phyloP scores from a whole-genome alignment of 2,797 vertebrate genomes.

The Myioborus melanocephalus region DNA sequence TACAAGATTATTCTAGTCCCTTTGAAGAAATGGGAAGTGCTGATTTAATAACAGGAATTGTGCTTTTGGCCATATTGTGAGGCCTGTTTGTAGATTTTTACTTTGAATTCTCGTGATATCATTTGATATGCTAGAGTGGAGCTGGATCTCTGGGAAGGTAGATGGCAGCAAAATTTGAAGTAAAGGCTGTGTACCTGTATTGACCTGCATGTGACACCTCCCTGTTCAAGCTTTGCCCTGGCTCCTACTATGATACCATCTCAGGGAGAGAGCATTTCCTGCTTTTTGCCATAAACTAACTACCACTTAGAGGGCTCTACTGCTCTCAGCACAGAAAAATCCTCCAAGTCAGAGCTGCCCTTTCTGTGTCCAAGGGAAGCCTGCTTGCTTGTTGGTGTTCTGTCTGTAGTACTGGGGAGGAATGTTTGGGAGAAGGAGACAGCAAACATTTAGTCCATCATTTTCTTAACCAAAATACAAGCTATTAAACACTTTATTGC shows the following conservation, averaged over 20 bases:
- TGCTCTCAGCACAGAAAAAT: background rate
- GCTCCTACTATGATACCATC: background rate
- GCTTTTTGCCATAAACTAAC: no score
- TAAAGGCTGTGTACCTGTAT: background rate
- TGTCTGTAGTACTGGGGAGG: accelerated
- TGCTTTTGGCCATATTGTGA: background rate
- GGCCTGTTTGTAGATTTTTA: background rate
- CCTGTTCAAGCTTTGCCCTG: background rate
- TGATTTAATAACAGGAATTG: background rate
- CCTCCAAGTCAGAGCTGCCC: background rate
- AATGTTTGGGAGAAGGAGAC: background rate
- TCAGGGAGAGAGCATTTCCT: background rate
- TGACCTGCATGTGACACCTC: background rate
- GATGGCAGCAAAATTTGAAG: background rate
- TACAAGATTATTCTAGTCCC: background rate
- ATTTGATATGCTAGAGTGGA: background rate
- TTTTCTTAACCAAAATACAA: background rate
- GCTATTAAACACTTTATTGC: background rate
- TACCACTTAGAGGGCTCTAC: accelerated
- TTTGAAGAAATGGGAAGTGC: background rate
- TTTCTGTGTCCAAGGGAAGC: background rate
- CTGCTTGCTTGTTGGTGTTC: background rate
- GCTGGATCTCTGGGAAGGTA: background rate
- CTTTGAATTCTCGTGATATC: background rate
- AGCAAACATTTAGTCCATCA: background rate